Percentiles rank a stretch among this genome's conserved stretches.
Evolutionary conservation across 2,797 vertebrate genomes (phyloP).

Genomic region (Chromobotia macracanthus): DNA sequence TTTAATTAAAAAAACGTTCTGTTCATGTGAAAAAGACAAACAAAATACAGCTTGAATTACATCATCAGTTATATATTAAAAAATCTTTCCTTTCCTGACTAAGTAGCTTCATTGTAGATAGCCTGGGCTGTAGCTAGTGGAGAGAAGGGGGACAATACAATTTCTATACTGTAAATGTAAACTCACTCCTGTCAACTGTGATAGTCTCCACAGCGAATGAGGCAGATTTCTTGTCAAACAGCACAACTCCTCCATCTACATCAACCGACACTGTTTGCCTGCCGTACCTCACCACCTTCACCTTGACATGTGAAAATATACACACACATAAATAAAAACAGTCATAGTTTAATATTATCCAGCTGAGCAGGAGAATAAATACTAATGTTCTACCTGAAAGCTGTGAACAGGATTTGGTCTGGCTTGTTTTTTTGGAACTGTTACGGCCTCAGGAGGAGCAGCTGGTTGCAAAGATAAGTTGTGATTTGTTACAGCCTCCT

Average conservation of each 20-base stretch:
- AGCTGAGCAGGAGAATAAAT: background rate
- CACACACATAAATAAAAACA: slow-evolving; percentile 18
- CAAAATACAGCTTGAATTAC: too few species aligned
- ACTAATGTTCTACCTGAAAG: slow-evolving; percentile 73
- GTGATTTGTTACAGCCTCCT: slow-evolving; percentile 80
- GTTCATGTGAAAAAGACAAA: too few species aligned
- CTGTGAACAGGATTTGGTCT: slow-evolving; percentile 72
- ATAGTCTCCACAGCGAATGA: slow-evolving; percentile 75
- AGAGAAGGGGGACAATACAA: background rate
- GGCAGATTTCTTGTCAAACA: slow-evolving; percentile 77
- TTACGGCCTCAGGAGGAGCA: slow-evolving; percentile 64
- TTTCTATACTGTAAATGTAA: background rate
- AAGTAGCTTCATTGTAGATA: too few species aligned
- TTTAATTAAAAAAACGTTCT: too few species aligned
- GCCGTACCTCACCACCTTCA: slow-evolving; percentile 79
- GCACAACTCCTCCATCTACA: slow-evolving; percentile 75
- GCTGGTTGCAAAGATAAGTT: slow-evolving; percentile 76
- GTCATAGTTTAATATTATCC: background rate
- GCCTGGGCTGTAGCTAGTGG: too few species aligned
- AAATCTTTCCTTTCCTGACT: too few species aligned
- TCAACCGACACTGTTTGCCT: slow-evolving; percentile 79
- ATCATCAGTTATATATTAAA: too few species aligned
- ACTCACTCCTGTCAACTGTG: slow-evolving; percentile 78
- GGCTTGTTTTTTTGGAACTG: slow-evolving; percentile 62
- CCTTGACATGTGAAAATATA: slow-evolving; percentile 65